Evolutionary conservation across 2,888 invertebrate genomes (phyloP), one percentile per base, ranked within the genome.

Genomic region (Eupeodes luniger): DNA sequence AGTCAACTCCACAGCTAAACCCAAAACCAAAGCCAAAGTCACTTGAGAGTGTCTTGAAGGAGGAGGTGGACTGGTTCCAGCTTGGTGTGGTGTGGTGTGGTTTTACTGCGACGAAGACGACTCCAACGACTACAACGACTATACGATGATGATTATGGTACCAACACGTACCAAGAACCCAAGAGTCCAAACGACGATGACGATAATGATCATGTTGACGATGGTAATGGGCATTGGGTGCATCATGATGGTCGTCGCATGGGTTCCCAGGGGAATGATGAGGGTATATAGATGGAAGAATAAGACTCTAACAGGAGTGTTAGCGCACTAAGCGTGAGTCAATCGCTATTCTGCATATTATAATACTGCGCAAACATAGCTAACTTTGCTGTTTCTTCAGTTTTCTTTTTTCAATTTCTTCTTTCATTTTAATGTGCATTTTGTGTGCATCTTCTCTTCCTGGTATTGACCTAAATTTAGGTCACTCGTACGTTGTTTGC

Each of bases 381-480:
- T 40, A 40, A 51, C n/a, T 69, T 53, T 53, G 67, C 36, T 69
- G n/a, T 51, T 47, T 66, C 9, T 66, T 0, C 2, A 27, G 5
- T 57, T 44, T 70, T 36, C 5, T 69, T 40, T 7, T 69, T 34
- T 66, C 4, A 40, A 9, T 51, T 62, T 55, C 62, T 69, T 59
- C 61, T 59, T 66, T 61, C 66, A 40, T 40, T 40, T 40, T 40
- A 40, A 47, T 47, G 57, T 59, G 40, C 19, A 76, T 80, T 80
- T 64, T 40, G 70, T 40, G 70, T 66, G 84, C 81, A 85, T 88
- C 89, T 84, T 83, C 79, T 90, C 91, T 91, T 91, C 91, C 91
- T 91, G 91, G 90, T 91, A 53, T 67, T 92, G 92, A 92, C 92
- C 92, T 90, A 91, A 92, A 91, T 92, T 91, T 91, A 91, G 92